Percentiles rank a stretch among this genome's conserved stretches.
These are phyloP conservation scores for Fopius arisanus DNA, from an alignment of 1,140 invertebrate genomes.

Conservation along the genomic window DNA sequence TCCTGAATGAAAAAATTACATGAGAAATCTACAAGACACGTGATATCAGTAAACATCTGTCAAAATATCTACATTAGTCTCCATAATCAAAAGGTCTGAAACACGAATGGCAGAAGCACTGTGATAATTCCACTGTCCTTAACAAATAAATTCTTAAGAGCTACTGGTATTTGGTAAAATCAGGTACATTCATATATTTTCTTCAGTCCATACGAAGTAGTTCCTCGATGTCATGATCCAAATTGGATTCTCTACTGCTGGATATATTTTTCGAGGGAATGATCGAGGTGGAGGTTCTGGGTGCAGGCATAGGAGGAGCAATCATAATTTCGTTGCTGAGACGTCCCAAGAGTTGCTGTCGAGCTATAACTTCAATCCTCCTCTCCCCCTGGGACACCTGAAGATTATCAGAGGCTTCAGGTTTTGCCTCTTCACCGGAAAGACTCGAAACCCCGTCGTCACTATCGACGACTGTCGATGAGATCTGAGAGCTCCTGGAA, in stretches of 20 bases:
- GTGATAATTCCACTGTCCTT: too few species aligned
- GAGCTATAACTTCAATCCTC: constrained; percentile 48
- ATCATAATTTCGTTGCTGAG: constrained; percentile 30
- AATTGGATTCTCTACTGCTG: constrained; percentile 46
- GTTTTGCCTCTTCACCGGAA: background rate
- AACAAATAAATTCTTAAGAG: too few species aligned
- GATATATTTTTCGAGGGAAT: constrained; percentile 29
- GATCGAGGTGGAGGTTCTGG: constrained; percentile 32
- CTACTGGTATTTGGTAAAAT: too few species aligned
- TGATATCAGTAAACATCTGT: too few species aligned
- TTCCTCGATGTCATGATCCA: constrained; percentile 54
- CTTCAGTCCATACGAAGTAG: constrained; percentile 48
- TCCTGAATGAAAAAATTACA: too few species aligned
- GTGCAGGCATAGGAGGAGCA: constrained; percentile 40
- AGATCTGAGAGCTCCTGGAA: constrained; percentile 19
- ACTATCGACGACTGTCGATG: constrained; percentile 21
- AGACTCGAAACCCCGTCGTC: constrained; percentile 56
- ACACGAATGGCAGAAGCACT: too few species aligned
- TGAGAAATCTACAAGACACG: too few species aligned
- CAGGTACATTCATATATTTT: too few species aligned
- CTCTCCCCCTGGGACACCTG: constrained; percentile 52
- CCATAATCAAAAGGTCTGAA: too few species aligned
- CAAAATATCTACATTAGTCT: too few species aligned
- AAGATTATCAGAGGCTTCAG: constrained; percentile 42
- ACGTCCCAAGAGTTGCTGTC: background rate